Conservation (phyloP, 2,113 vertebrate species). For the Gadus macrocephalus region DNA sequence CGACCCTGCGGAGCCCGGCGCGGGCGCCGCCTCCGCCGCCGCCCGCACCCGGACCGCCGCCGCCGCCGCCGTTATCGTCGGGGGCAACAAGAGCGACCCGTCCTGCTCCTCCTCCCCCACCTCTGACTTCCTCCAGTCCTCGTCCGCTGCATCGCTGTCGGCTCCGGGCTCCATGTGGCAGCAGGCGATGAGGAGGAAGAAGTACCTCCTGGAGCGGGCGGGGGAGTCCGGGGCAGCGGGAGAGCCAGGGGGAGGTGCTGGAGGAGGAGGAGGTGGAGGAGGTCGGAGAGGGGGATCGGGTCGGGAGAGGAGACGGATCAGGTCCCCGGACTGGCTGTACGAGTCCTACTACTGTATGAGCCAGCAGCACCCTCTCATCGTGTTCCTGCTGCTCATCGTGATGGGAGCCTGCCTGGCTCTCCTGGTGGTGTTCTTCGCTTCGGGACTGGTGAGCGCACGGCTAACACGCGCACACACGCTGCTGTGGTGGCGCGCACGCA, state of each 20-base stretch:
- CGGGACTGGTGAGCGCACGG: constrained; percentile 85
- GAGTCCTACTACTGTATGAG: constrained; percentile 98
- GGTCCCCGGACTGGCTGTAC: constrained; percentile 92
- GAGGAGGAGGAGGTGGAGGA: constrained; percentile 43
- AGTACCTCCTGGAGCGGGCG: constrained; percentile 57
- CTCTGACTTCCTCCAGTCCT: constrained; percentile 25
- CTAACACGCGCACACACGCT: constrained; percentile 5
- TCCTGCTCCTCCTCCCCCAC: constrained; percentile 36
- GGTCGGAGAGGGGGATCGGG: constrained; percentile 47
- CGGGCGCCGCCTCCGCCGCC: not conserved
- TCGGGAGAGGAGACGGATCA: constrained; percentile 62
- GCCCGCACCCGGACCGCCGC: constrained; percentile 36
- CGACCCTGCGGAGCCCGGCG: constrained; percentile 33
- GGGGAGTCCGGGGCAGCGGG: constrained; percentile 31
- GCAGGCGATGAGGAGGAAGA: constrained; percentile 82
- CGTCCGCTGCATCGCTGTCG: constrained; percentile 44
- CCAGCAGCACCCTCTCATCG: constrained; percentile 97
- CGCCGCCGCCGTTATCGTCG: not conserved
- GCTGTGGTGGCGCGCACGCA: not conserved
- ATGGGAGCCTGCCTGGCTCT: constrained; percentile 95
- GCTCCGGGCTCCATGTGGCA: constrained; percentile 78
- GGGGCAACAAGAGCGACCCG: constrained; percentile 47
- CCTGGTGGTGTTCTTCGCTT: constrained; percentile 94
- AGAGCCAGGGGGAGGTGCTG: constrained; percentile 17
- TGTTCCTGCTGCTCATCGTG: constrained; percentile 95